These are phyloP conservation scores for Acipenser transmontanus DNA, from an alignment of 2,797 vertebrate genomes.

Conservation along the genomic window DNA sequence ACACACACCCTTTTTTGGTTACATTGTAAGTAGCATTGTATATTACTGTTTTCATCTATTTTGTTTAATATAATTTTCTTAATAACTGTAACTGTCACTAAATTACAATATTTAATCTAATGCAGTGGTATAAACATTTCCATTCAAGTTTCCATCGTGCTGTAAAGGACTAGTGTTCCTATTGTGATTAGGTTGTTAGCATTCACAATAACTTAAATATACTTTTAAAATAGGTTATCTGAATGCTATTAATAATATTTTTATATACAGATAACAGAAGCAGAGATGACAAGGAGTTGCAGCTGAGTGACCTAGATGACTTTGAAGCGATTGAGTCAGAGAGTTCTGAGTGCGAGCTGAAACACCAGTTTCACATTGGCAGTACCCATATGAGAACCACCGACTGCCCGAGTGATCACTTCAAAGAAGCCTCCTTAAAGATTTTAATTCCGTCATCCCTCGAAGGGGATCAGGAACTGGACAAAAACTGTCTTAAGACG, in stretches of 20 bases:
- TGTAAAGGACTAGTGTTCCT: no score
- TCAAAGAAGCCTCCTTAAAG: slow-evolving; percentile 63
- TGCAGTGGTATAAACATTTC: no score
- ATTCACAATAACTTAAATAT: neutral
- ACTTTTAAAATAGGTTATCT: no score
- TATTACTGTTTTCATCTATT: no score
- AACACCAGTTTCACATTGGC: slow-evolving; percentile 68
- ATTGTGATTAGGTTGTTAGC: neutral
- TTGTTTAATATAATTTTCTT: no score
- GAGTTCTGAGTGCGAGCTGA: slow-evolving; percentile 81
- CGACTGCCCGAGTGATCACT: slow-evolving; percentile 54
- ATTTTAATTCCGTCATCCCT: slow-evolving; percentile 59
- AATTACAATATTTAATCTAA: no score
- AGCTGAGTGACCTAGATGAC: slow-evolving; percentile 89
- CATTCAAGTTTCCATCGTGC: no score
- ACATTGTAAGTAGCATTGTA: no score
- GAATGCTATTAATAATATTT: neutral
- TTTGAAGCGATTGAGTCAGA: slow-evolving; percentile 86
- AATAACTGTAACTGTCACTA: no score
- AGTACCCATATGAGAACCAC: slow-evolving; percentile 66
- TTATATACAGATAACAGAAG: slow-evolving; percentile 60
- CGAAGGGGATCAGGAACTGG: slow-evolving; percentile 64
- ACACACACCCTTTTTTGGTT: no score
- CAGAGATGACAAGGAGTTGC: slow-evolving; percentile 84
- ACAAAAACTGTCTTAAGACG: slow-evolving; percentile 76